Percentiles rank a stretch among this genome's conserved stretches.
phyloP scores from a whole-genome alignment of 2,888 invertebrate species.

The Pheosia gnoma region DNA sequence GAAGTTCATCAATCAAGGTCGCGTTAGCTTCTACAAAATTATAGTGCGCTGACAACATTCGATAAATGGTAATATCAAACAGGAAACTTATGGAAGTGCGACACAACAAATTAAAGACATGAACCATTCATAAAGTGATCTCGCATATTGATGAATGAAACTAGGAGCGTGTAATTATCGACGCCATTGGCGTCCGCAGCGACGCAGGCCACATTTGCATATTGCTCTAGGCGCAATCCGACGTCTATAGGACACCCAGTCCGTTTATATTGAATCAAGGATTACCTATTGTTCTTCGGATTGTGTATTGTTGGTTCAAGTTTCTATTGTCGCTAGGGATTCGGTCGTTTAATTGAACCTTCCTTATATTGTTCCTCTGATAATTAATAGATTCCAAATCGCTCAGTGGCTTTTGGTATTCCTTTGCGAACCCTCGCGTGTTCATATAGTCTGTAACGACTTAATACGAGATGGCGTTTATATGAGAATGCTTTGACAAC shows the following conservation, averaged over 20 bases:
- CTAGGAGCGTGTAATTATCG: constrained; percentile 70
- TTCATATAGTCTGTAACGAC: constrained; percentile 20
- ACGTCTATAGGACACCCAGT: constrained; percentile 47
- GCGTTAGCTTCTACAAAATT: constrained; percentile 62
- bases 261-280: constrained; percentile 62
- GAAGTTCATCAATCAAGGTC: constrained; percentile 72
- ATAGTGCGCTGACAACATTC: constrained; percentile 64
- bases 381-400: constrained; percentile 50
- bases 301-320: constrained; percentile 62
- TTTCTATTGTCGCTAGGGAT: constrained; percentile 58
- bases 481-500: constrained; percentile 23
- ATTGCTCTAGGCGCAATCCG: constrained; percentile 45
- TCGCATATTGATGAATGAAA: constrained; percentile 80
- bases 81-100: constrained; percentile 71
- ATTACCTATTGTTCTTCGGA: constrained; percentile 67
- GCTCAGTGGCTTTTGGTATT: constrained; percentile 36
- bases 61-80: constrained; percentile 74
- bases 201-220: constrained; percentile 70
- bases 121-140: constrained; percentile 76
- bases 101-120: constrained; percentile 71
- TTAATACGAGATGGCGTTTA: constrained; percentile 19
- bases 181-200: constrained; percentile 68
- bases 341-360: constrained; percentile 60
- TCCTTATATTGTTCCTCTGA: constrained; percentile 54
- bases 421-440: constrained; percentile 24